Evolutionary conservation across 1,140 invertebrate species (phyloP), one percentile per base, ranked within the genome.

Genomic region (Cotesia glomerata): DNA sequence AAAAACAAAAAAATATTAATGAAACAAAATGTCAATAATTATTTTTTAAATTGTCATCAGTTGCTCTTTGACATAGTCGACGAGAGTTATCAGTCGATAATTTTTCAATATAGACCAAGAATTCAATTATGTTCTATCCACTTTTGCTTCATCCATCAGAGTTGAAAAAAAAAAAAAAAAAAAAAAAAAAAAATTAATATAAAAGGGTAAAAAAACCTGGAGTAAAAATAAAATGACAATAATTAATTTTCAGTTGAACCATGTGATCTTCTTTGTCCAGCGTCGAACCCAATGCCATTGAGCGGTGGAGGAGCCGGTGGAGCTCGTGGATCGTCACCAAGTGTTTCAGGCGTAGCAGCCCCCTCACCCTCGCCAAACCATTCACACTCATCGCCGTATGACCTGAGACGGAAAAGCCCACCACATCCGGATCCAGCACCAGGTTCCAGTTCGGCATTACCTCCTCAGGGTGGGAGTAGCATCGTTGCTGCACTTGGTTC

Each of bases 361-460:
- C 85, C 85, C 3, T 86, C 82, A 14, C 84, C 85, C 14, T 86
- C 83, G 9, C 87, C 86, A 2, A 84, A 84, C 5, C 85, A 86
- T 63, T 88, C 85, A 74, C 94, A 95, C 84, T 93, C 95, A 80
- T 93, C 94, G 66, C 94, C 94, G 0, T 95, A 96, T 81, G 95
- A 96, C 84, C 87, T 96, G 77, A 89, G 94, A 74, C 89, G 94
- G 77, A 96, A 95, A 86, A 95, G 93, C 77, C 92, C 92, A 71
- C 91, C 92, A 32, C 85, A 87, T 80, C 84, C 84, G 4, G 80
- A 84, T 71, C 84, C 86, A 59, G 85, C 86, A n/a, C 85, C 87
- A 56, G 85, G 86, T 45, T 86, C 85, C 8, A 88, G 86, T 77
- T 87, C 86, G 13, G 84, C 86, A 5, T 78, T 87, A 77, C 85